Evolutionary conservation across 2,113 vertebrate genomes (phyloP), one percentile per base, ranked within the genome.

Genomic region (Orycteropus afer): DNA sequence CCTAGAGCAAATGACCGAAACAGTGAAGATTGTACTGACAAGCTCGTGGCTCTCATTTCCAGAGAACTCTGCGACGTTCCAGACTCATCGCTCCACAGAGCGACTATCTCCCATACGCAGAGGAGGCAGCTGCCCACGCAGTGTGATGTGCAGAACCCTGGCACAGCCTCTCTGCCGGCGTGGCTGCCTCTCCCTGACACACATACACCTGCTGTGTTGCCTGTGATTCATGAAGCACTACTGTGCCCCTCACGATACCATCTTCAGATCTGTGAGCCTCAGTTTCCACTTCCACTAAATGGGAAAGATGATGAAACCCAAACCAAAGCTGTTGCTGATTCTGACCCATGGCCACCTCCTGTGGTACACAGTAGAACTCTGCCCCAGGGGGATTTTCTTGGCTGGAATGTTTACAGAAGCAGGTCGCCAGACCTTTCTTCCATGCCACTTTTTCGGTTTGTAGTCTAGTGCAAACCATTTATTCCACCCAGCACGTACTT

Each of bases 11-110:
- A 88, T 90, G 92, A 93, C 89, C 67, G 2, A 89, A 96, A 96
- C 67, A 84, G 91, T 49, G 65, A 94, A 96, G 95, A 97, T 92
- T 0, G 7, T 80, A 69, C 95, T 45, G 90, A 97, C 93, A 97
- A 94, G 92, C 80, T 94, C 49, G 82, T 90, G 80, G 0, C 92
- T 90, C 49, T 84, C 47, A 1, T 90, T 97, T 97, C 95, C 90
- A 92, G 71, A 97, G 95, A 97, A 94, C 85, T 85, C 4, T 5
- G 25, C 84, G 12, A 57, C 5, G 59, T 88, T 90, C 91, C 76
- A 71, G n/a, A 81, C 13, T 63, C n/a, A 3, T 76, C 81, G 80
- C 80, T 86, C 92, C 79, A 18, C 23, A 78, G 29, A 78, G 53
- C 51, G 2, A 2, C 23, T 5, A 34, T 92, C 23, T 65, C 80